phyloP scores from a whole-genome alignment of 1,140 invertebrate species.

The Drosophila sucinea region DNA sequence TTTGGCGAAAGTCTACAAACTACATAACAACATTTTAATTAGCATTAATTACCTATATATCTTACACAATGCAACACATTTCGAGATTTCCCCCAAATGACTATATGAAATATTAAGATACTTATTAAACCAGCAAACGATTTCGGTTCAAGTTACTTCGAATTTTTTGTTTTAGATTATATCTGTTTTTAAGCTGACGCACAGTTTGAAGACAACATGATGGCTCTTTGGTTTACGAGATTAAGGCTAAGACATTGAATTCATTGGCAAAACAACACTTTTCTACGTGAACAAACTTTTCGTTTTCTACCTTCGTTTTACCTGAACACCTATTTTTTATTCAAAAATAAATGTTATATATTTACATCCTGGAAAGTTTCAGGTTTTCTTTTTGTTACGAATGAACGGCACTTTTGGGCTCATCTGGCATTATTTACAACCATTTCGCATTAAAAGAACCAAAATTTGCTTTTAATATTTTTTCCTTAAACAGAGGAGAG shows the following conservation, averaged over 20 bases:
- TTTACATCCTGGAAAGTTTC: slow-evolving; percentile 1
- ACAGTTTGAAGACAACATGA: too few relatives aligned
- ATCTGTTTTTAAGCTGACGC: neutral
- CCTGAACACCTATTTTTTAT: neutral
- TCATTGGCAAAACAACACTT: neutral
- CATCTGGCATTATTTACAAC: neutral
- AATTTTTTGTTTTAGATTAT: neutral
- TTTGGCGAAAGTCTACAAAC: slow-evolving; percentile 14
- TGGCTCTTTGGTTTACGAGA: neutral
- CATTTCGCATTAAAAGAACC: neutral
- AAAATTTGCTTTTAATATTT: neutral
- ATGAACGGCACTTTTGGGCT: slow-evolving; percentile 6
- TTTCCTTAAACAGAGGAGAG: neutral
- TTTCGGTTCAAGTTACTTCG: neutral
- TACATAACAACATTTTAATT: slow-evolving; percentile 21
- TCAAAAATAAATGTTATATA: neutral
- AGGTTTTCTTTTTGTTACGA: neutral
- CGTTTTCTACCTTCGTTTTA: too few relatives aligned
- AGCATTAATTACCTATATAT: slow-evolving; percentile 14
- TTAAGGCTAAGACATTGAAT: neutral
- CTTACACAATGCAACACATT: slow-evolving; percentile 4
- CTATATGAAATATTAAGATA: neutral
- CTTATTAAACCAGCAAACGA: slow-evolving; percentile 7
- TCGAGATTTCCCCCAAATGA: neutral
- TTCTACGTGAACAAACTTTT: too few relatives aligned